These are phyloP conservation scores for Andrena flavipes DNA, from an alignment of 2,888 invertebrate genomes.

Conservation along the genomic window DNA sequence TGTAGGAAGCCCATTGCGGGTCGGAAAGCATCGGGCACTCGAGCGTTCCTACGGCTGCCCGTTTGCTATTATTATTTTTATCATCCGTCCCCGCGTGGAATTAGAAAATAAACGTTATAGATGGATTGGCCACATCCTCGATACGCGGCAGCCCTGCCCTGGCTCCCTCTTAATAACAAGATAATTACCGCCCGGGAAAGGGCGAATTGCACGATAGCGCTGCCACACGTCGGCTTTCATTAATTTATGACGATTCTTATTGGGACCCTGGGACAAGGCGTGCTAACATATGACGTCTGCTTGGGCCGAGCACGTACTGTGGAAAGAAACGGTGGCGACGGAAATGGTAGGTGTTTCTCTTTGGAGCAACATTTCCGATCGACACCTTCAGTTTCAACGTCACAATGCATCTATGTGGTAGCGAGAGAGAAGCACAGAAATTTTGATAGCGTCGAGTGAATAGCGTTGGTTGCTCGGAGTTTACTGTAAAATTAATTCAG, in stretches of 20 bases:
- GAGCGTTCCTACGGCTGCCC: conserved; percentile 59
- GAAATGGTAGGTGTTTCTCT: not conserved
- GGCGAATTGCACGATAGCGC: conserved; percentile 13
- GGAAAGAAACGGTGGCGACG: not conserved
- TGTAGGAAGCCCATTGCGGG: conserved; percentile 72
- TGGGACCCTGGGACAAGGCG: not conserved
- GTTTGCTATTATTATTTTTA: conserved; percentile 52
- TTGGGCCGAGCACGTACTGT: not conserved
- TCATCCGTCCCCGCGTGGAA: conserved; percentile 32
- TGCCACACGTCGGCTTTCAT: not conserved
- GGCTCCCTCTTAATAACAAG: conserved; percentile 16
- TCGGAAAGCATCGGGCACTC: conserved; percentile 66
- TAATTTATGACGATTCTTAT: conserved; percentile 23
- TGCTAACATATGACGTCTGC: not conserved
- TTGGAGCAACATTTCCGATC: too few species aligned
- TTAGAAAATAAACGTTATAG: conserved; percentile 52
- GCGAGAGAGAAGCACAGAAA: too few species aligned
- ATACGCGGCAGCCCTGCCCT: not conserved
- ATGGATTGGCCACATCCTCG: conserved; percentile 57
- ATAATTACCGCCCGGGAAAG: conserved; percentile 33
- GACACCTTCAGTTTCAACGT: too few species aligned
- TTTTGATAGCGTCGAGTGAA: too few species aligned
- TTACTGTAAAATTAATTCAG: too few species aligned
- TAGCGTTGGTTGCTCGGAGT: too few species aligned
- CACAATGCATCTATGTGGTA: too few species aligned